These are phyloP conservation scores for Plagodis dolabraria DNA, from an alignment of 2,888 invertebrate species.

Conservation along the genomic window DNA sequence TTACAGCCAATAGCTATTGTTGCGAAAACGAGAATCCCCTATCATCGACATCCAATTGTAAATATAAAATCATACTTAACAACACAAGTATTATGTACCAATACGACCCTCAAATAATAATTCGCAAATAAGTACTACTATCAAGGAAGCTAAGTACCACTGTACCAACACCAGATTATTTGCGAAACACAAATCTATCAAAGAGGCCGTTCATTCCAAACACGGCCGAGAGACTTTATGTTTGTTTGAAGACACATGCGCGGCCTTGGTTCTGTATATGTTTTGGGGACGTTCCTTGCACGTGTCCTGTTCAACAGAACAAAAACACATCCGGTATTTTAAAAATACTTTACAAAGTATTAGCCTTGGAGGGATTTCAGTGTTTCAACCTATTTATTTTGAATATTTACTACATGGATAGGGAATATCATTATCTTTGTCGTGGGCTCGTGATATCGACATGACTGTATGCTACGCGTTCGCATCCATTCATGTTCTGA, in stretches of 20 bases:
- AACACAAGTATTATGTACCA: constrained; percentile 2
- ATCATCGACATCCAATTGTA: constrained; percentile 1
- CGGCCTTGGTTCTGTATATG: constrained; percentile 57
- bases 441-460: too few relatives aligned
- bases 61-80: background rate
- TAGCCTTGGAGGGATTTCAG: constrained; percentile 10
- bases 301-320: constrained; percentile 52
- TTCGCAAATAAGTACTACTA: constrained; percentile 8
- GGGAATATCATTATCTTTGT: constrained; percentile 8
- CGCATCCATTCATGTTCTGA: constrained; percentile 28
- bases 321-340: constrained; percentile 54
- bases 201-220: constrained; percentile 39
- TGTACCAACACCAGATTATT: constrained; percentile 23
- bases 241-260: constrained; percentile 59
- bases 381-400: constrained; percentile 4
- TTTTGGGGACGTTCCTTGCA: constrained; percentile 56
- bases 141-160: constrained; percentile 15
- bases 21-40: constrained; percentile 3
- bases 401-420: constrained; percentile 5
- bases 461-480: constrained; percentile 20
- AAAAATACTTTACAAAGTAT: constrained; percentile 13
- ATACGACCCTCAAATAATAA: background rate
- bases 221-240: constrained; percentile 48
- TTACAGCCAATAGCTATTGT: constrained; percentile 22
- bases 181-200: constrained; percentile 37